phyloP scores from a whole-genome alignment of 1,140 invertebrate species.

The Maniola jurtina region DNA sequence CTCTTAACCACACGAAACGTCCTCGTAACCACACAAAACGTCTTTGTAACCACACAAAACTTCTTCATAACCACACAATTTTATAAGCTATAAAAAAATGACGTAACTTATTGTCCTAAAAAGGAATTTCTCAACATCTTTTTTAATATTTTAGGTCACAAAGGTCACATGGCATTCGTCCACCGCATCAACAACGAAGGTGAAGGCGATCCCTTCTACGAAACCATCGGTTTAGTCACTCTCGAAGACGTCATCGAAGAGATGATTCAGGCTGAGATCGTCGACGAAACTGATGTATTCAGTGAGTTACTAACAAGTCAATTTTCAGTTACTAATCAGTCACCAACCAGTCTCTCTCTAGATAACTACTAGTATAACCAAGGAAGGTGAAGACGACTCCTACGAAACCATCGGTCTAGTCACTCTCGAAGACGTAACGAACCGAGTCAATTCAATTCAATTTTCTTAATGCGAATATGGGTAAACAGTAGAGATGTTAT shows the following conservation, averaged over 20 bases:
- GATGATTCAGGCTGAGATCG: conserved; percentile 95
- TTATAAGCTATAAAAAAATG: no score
- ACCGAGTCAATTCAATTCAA: conserved; percentile 96
- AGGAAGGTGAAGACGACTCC: conserved; percentile 91
- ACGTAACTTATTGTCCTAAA: no score
- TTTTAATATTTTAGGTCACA: conserved; percentile 11
- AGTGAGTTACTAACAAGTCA: conserved; percentile 80
- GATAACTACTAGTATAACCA: conserved; percentile 81
- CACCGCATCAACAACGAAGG: conserved; percentile 91
- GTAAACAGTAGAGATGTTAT: no score
- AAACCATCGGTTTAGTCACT: conserved; percentile 95
- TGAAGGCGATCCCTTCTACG: conserved; percentile 94
- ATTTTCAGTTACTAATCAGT: no score
- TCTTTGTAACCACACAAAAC: no score
- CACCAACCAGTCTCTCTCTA: no score
- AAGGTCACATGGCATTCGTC: conserved; percentile 93
- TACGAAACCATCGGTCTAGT: conserved; percentile 95
- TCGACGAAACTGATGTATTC: conserved; percentile 96
- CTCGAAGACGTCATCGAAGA: conserved; percentile 97
- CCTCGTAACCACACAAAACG: no score
- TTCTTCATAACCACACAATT: no score
- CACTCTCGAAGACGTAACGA: conserved; percentile 96
- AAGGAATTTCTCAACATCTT: not conserved
- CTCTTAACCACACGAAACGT: no score
- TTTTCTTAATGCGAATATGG: no score